A percentile compares a stretch with the other conserved stretches of the same genome.
phyloP scores from a whole-genome alignment of 2,888 invertebrate species.

The Teleogryllus oceanicus region DNA sequence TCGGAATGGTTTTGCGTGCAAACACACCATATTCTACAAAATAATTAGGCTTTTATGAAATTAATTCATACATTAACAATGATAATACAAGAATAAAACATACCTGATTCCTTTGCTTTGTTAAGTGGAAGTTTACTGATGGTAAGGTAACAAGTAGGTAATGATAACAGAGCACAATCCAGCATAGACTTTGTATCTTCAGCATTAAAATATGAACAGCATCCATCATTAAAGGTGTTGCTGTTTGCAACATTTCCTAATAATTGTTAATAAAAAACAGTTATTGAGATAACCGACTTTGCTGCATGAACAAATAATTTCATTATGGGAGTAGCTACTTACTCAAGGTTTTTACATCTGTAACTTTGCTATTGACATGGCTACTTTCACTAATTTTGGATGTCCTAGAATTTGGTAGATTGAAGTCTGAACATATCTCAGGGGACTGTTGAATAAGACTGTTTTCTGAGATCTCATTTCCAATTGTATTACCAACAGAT shows the following conservation, averaged over 20 bases:
- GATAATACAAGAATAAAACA: constrained; percentile 30
- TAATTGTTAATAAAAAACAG: background rate
- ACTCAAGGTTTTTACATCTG: too few species aligned
- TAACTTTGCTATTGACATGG: too few species aligned
- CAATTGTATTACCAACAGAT: background rate
- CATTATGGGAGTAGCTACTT: too few species aligned
- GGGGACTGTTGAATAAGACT: background rate
- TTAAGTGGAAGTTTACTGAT: constrained; percentile 50
- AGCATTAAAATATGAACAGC: constrained; percentile 42
- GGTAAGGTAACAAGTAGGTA: constrained; percentile 63
- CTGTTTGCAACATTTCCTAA: background rate
- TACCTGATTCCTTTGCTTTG: constrained; percentile 31
- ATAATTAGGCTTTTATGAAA: background rate
- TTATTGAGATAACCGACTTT: too few species aligned
- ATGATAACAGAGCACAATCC: constrained; percentile 72
- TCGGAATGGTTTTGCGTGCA: constrained; percentile 65
- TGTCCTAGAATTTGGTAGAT: background rate
- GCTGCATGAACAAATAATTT: too few species aligned
- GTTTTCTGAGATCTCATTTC: background rate
- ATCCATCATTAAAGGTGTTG: constrained; percentile 38
- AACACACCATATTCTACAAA: constrained; percentile 57
- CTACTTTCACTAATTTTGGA: background rate
- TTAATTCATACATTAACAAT: background rate
- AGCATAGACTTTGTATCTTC: constrained; percentile 63
- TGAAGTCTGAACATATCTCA: background rate